Percentiles rank a stretch among this genome's conserved stretches.
phyloP scores from a whole-genome alignment of 2,797 vertebrate species.

The Nasua narica region DNA sequence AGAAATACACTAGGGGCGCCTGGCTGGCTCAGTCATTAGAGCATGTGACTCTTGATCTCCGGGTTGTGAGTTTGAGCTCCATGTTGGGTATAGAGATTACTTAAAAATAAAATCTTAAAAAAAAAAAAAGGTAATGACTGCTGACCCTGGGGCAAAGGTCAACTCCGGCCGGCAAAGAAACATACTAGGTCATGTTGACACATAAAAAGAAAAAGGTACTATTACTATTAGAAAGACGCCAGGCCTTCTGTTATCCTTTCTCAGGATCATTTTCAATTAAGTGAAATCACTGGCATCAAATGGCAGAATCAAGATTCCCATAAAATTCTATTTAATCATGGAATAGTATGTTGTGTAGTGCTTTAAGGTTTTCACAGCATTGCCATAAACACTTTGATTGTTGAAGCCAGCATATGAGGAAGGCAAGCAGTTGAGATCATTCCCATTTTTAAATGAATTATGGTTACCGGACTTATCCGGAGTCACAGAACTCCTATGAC shows the following conservation, averaged over 20 bases:
- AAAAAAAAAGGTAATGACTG: neutral
- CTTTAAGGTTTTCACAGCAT: neutral
- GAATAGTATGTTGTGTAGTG: neutral
- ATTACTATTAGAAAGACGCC: neutral
- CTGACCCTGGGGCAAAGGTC: neutral
- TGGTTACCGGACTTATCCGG: neutral
- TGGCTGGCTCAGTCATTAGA: neutral
- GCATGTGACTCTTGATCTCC: neutral
- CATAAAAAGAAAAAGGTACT: neutral
- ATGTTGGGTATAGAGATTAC: neutral
- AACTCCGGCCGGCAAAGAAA: neutral
- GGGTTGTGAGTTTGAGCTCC: neutral
- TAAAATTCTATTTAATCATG: neutral
- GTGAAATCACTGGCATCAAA: neutral
- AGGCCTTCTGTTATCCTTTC: neutral
- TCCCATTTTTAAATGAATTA: neutral
- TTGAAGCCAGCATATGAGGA: neutral
- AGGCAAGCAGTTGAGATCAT: neutral
- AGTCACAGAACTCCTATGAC: neutral
- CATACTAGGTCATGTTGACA: neutral
- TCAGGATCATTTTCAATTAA: neutral
- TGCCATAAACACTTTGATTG: neutral
- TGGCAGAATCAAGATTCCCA: constrained; percentile 17
- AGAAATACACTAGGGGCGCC: neutral
- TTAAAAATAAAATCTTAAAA: neutral